phyloP scores from a whole-genome alignment of 30 jellyfish, hydroid and myxozoan genomes.

The Pelagia noctiluca region DNA sequence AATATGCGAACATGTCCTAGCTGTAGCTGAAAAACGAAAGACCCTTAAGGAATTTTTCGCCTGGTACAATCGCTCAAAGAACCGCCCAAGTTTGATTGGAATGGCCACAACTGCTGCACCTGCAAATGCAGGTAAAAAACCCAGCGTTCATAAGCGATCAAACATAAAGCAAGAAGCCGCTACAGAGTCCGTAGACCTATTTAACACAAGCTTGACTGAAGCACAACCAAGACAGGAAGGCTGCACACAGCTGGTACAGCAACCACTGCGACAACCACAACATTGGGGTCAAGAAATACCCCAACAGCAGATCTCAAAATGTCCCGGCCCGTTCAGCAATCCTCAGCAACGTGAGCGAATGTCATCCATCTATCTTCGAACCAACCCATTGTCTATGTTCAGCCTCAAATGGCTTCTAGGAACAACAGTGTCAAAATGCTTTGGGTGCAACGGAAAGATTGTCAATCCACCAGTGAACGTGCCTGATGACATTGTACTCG shows the following conservation, averaged over 20 bases:
- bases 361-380: background rate
- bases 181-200: background rate
- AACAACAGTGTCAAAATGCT: no score
- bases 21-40: slow-evolving; percentile 2
- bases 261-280: background rate
- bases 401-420: slow-evolving; percentile 5
- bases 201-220: background rate
- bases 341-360: slow-evolving; percentile 1
- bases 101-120: slow-evolving; percentile 6
- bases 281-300: background rate
- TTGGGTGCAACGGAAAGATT: background rate
- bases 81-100: background rate
- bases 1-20: background rate
- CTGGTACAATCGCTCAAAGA: background rate
- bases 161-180: background rate
- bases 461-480: background rate
- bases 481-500: slow-evolving; percentile 4
- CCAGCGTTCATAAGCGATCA: background rate
- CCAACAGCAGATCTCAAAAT: background rate
- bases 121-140: slow-evolving; percentile 3
- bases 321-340: slow-evolving; percentile 1
- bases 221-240: slow-evolving; percentile 3
- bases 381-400: background rate
- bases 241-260: background rate
- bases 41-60: background rate